Conservation (phyloP, 92 coral and sea anemone genomes). For the Palythoa caribaeorum region DNA sequence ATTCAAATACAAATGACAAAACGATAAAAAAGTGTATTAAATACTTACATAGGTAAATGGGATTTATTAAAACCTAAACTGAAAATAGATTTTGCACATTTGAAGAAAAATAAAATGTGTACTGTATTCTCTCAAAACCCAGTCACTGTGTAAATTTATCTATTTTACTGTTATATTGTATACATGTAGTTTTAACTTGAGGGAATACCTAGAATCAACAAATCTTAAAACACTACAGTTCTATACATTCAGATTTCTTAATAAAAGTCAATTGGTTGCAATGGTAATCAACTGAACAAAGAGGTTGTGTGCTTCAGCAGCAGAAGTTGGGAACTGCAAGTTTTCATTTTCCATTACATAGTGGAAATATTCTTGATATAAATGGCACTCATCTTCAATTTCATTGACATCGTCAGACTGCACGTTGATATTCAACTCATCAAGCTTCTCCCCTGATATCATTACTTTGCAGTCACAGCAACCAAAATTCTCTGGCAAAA, state of each 20-base stretch:
- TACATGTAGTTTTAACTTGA: no score
- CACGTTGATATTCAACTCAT: constrained; percentile 50
- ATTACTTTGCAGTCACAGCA: constrained; percentile 52
- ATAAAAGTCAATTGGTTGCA: constrained; percentile 47
- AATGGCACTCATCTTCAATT: background rate
- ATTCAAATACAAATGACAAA: no score
- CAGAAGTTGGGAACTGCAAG: constrained; percentile 57
- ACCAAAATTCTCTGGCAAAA: constrained; percentile 70
- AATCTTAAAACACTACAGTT: no score
- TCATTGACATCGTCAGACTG: constrained; percentile 45
- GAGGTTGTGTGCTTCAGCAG: constrained; percentile 60
- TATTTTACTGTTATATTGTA: no score
- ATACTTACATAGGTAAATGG: no score
- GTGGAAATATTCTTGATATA: constrained; percentile 70
- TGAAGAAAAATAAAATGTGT: no score
- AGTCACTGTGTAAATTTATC: no score
- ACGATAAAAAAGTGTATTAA: no score
- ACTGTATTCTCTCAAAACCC: no score
- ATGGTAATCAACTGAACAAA: constrained; percentile 62
- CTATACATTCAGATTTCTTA: background rate
- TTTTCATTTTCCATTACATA: constrained; percentile 69
- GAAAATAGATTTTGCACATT: no score
- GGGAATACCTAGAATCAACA: no score
- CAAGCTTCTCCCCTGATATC: constrained; percentile 42
- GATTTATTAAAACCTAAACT: no score